Evolutionary conservation across 2,113 vertebrate genomes (phyloP).

Genomic region (Syrmaticus mikado): DNA sequence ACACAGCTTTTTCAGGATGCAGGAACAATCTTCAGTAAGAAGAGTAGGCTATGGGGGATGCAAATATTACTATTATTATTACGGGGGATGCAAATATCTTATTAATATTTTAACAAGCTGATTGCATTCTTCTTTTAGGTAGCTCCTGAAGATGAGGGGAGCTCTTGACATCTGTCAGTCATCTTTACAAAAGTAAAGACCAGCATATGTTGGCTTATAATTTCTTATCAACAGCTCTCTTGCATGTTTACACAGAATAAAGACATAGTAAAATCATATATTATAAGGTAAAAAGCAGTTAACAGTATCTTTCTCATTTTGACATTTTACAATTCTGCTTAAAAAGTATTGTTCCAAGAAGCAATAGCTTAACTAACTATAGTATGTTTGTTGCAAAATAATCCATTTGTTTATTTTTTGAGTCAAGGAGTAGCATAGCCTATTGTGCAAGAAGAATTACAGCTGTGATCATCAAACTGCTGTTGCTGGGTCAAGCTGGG

Average conservation of each 20-base stretch:
- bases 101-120: background rate
- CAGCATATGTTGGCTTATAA: background rate
- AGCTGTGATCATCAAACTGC: background rate
- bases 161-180: background rate
- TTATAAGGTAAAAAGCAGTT: background rate
- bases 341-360: background rate
- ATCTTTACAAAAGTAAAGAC: background rate
- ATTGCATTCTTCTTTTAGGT: background rate
- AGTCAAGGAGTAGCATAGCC: background rate
- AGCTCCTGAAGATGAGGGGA: background rate
- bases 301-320: background rate
- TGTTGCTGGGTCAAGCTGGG: background rate
- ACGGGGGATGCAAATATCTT: background rate
- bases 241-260: background rate
- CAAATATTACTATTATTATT: background rate
- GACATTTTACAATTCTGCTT: background rate
- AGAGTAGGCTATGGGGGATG: background rate
- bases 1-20: background rate
- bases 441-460: background rate
- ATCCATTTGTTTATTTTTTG: background rate
- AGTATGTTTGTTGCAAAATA: background rate
- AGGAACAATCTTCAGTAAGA: background rate
- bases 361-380: background rate
- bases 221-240: background rate
- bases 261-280: background rate